Base-by-base conservation (phyloP, 2,113 vertebrate species). In the Pteronura brasiliensis region DNA sequence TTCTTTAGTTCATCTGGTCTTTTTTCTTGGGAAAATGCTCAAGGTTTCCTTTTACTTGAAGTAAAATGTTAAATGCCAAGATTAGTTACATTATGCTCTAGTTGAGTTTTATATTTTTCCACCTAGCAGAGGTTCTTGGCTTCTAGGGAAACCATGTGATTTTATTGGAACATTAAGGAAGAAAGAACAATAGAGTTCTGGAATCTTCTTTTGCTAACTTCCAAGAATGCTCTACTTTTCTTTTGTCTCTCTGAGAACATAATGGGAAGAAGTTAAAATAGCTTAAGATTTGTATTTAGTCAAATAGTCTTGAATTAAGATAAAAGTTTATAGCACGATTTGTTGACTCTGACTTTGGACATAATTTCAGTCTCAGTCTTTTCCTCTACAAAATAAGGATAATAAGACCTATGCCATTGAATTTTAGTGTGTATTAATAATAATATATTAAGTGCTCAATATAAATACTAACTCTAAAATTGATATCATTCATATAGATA, bases 11-110 rank as follows among this genome's bases (percentile, higher is more conserved):
- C 81, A 94, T 96, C 93, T 80, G 92, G 94, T 96, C 92, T 97
- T 96, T 98, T 89, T 98, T 97, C 96, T 97, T 98, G 95, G 97
- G 97, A 97, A 97, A 98, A 97, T 97, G 96, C 94, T 98, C 93
- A 98, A 98, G 31, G n/a, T n/a, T 27, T 93, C 92, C 63, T 86
- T 95, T 91, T 90, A 67, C 86, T 92, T 18, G 67, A 87, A 94
- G 36, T 79, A 57, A 90, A 92, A 96, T 74, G 1, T 52, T 87
- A 83, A 74, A 8, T 72, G 67, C 21, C 69, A 90, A 52, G 12
- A 80, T 39, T 21, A 18, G 34, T 71, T 67, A 59, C 20, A 83
- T 63, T 61, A 49, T 80, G 42, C 21, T 83, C 5, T 72, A 55
- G 31, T 89, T 93, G 79, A 87, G 47, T 67, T 92, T 90, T 77